These are phyloP conservation scores for Aethes cnicana DNA, from an alignment of 2,888 invertebrate genomes.

Conservation along the genomic window DNA sequence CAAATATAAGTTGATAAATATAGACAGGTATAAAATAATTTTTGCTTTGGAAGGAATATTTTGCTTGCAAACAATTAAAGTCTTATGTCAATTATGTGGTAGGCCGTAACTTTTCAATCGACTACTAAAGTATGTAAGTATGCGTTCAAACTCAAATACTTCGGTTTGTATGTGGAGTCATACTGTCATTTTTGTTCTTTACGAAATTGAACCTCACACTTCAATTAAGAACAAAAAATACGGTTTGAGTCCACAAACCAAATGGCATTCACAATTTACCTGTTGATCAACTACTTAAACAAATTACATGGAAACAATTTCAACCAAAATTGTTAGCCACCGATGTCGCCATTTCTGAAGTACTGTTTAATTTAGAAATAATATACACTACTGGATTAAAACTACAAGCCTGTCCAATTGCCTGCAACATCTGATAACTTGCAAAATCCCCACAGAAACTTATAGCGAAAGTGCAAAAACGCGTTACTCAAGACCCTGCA, in stretches of 20 bases:
- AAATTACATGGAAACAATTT: conserved; percentile 2
- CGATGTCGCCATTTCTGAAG: neutral
- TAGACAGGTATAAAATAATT: conserved; percentile 27
- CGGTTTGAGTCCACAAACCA: too few species aligned
- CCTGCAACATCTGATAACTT: conserved; percentile 4
- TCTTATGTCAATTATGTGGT: neutral
- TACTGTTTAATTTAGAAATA: conserved; percentile 16
- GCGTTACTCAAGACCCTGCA: conserved; percentile 24
- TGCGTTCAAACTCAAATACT: too few species aligned
- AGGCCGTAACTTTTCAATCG: conserved; percentile 12
- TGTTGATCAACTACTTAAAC: conserved; percentile 14
- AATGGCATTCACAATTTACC: too few species aligned
- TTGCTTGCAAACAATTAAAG: conserved; percentile 22
- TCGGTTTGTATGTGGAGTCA: too few species aligned
- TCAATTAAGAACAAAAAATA: too few species aligned
- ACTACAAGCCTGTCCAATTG: conserved; percentile 3
- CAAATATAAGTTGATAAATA: conserved; percentile 25
- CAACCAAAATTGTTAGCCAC: too few species aligned
- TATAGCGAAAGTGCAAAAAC: conserved; percentile 13
- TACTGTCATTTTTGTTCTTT: too few species aligned
- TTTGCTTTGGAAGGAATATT: conserved; percentile 25
- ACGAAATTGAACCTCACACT: too few species aligned
- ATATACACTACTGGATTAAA: conserved; percentile 14
- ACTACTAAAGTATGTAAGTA: neutral
- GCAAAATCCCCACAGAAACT: neutral